Evolutionary conservation across 2,797 vertebrate genomes (phyloP).

Genomic region (Rhinella marina): DNA sequence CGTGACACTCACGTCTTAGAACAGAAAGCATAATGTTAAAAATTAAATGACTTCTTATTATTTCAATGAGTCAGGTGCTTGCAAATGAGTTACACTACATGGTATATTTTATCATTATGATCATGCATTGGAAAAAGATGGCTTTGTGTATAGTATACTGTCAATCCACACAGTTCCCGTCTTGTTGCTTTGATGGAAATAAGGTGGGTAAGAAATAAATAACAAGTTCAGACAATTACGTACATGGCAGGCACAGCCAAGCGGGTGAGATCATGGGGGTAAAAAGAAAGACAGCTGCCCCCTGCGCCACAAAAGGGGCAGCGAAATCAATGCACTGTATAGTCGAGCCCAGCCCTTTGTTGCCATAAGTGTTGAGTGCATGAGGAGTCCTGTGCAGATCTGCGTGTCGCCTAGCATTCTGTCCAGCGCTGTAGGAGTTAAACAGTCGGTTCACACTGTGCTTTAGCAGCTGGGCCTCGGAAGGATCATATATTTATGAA

Average conservation of each 20-base stretch:
- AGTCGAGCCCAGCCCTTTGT: slow-evolving; percentile 34
- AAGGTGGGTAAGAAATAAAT: slow-evolving; percentile 29
- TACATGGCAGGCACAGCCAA: slow-evolving; percentile 17
- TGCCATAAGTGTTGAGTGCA: slow-evolving; percentile 53
- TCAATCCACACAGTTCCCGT: background rate
- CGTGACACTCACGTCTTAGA: background rate
- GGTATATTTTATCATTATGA: background rate
- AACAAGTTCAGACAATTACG: slow-evolving; percentile 5
- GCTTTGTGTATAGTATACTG: slow-evolving; percentile 16
- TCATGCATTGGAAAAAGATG: slow-evolving; percentile 14
- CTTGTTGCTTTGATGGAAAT: background rate
- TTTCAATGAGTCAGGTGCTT: slow-evolving; percentile 18
- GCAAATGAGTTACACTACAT: slow-evolving; percentile 27
- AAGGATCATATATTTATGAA: slow-evolving; percentile 60
- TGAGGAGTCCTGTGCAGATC: slow-evolving; percentile 17
- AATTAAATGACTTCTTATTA: slow-evolving; percentile 47
- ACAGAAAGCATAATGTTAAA: slow-evolving; percentile 18
- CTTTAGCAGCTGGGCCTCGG: slow-evolving; percentile 48
- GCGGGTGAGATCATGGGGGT: background rate
- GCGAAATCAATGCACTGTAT: slow-evolving; percentile 40
- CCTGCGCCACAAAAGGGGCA: slow-evolving; percentile 10
- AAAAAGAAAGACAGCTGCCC: slow-evolving; percentile 12
- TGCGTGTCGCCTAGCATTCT: background rate
- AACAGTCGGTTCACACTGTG: slow-evolving; percentile 48
- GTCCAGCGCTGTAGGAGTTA: slow-evolving; percentile 50